These are phyloP conservation scores for Campoletis raptor DNA, from an alignment of 2,888 invertebrate genomes.

Conservation along the genomic window DNA sequence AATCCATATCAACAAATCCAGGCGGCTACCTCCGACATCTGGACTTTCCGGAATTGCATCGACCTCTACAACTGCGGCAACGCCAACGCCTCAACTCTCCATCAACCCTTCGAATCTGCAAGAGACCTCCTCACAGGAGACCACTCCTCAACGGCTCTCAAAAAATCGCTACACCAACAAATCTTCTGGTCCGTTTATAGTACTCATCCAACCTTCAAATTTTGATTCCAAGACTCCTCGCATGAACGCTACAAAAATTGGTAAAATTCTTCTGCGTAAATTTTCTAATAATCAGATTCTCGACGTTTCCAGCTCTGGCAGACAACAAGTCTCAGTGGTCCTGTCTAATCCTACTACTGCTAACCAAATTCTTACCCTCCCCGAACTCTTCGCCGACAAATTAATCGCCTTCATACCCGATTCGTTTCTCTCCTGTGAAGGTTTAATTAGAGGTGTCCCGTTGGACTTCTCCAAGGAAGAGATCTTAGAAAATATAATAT, in stretches of 20 bases:
- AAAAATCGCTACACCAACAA: conserved; percentile 17
- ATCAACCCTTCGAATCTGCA: background rate
- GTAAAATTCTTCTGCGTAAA: background rate
- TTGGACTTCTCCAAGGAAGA: conserved; percentile 19
- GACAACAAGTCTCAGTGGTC: background rate
- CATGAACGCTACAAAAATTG: conserved; percentile 14
- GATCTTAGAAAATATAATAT: background rate
- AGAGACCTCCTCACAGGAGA: no score
- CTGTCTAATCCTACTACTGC: background rate
- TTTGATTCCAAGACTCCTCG: background rate
- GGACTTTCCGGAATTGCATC: no score
- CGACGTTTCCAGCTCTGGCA: conserved; percentile 29
- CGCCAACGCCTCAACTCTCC: no score
- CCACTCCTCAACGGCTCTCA: background rate
- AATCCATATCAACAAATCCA: background rate
- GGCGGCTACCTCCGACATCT: background rate
- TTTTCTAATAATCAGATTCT: background rate
- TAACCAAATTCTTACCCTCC: background rate
- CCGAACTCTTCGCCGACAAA: background rate
- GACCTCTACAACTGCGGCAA: no score
- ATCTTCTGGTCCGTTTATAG: conserved; percentile 1
- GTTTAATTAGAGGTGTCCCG: conserved; percentile 38
- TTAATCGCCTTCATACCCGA: conserved; percentile 39
- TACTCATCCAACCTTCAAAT: background rate
- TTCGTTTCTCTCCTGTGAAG: conserved; percentile 24